phyloP scores from a whole-genome alignment of 2,888 invertebrate species.

The Chymomyza caudatula region DNA sequence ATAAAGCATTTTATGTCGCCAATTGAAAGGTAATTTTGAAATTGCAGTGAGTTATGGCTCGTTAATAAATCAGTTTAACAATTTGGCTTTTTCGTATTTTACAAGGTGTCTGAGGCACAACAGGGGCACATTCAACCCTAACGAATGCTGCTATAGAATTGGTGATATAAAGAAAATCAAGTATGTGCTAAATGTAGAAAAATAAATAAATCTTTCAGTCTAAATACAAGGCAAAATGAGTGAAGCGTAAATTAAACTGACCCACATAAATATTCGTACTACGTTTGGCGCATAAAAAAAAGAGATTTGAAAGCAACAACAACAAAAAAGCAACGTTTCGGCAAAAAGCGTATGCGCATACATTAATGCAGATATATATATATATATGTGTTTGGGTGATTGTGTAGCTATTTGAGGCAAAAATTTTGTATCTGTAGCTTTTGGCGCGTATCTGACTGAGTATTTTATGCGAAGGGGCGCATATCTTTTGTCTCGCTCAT shows the following conservation, averaged over 20 bases:
- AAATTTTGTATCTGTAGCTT: conserved; percentile 38
- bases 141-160: background rate
- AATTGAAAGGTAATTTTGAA: background rate
- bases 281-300: conserved; percentile 60
- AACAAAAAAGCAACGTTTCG: conserved; percentile 7
- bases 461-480: conserved; percentile 56
- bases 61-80: conserved; percentile 44
- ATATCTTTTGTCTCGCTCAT: conserved; percentile 19
- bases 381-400: background rate
- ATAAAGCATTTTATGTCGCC: background rate
- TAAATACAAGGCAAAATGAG: conserved; percentile 38
- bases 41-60: conserved; percentile 12
- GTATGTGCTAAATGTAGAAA: conserved; percentile 18
- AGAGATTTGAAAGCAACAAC: conserved; percentile 4
- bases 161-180: background rate
- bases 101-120: conserved; percentile 9
- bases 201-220: conserved; percentile 46
- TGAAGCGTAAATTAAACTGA: conserved; percentile 68
- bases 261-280: conserved; percentile 67
- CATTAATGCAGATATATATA: background rate
- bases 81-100: conserved; percentile 38
- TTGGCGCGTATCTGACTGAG: conserved; percentile 44
- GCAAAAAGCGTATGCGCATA: background rate
- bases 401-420: background rate
- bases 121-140: conserved; percentile 36